Evolutionary conservation across 1,140 invertebrate species (phyloP), one percentile per base, ranked within the genome.

Genomic region (Anoplolepis gracilipes): DNA sequence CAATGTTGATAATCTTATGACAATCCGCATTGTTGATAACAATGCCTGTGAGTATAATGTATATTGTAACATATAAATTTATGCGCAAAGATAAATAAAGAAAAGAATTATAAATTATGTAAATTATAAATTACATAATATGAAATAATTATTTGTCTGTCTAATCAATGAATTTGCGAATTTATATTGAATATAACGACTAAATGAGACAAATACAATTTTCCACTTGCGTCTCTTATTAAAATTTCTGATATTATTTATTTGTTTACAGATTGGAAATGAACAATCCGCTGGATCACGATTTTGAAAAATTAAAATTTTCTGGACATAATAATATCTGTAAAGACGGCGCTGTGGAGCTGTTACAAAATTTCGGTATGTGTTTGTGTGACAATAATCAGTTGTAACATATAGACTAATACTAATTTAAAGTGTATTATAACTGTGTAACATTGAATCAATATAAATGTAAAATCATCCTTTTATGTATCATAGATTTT

Each of bases 241-340:
- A 55, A 84, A 25, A 53, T 11, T 16, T 28, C 25, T 42, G 22
- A 19, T 67, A 42, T 36, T 39, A 33, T 39, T 33, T 53, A 69
- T 84, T 72, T 82, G 49, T 86, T 91, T 90, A 42, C 87, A 95
- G 94, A 92, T 93, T 92, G 94, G 94, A 94, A 92, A 95, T 95
- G 94, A 95, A 93, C 92, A 94, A 91, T 93, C 90, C 93, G 92
- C 94, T 95, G 91, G 92, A 95, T 89, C 92, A 93, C 90, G 92
- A 94, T 91, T 94, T 94, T 90, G 91, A 93, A 86, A 92, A 91
- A 89, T 95, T 93, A 91, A 90, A 92, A 92, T 94, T 93, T 84
- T 86, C 93, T 33, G 85, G 87, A 36, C 57, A 92, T 81, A 88
- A 62, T 53, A 87, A 86, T 30, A 88, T 90, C 85, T 81, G 73